These are phyloP conservation scores for Chrysomallon squamiferum DNA, from an alignment of 1,140 invertebrate genomes.

Conservation along the genomic window DNA sequence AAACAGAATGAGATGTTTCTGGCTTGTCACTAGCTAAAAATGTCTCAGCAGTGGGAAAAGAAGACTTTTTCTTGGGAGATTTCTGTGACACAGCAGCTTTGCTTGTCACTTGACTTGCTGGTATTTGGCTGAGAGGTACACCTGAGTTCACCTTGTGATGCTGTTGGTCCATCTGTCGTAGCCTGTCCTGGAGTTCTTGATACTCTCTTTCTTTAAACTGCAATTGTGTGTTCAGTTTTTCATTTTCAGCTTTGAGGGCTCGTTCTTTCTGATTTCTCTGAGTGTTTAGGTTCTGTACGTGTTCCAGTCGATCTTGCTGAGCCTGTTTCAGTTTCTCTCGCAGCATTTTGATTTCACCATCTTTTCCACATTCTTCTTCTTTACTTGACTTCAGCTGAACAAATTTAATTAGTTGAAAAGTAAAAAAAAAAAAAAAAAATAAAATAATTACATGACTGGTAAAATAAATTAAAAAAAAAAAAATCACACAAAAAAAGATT, in stretches of 20 bases:
- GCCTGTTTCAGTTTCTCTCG: conserved; percentile 26
- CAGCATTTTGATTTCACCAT: conserved; percentile 40
- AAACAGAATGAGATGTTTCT: too few species aligned
- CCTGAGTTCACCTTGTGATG: neutral
- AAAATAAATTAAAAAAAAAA: too few species aligned
- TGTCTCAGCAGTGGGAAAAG: neutral
- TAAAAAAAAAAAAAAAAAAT: neutral
- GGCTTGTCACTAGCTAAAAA: neutral
- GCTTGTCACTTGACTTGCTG: neutral
- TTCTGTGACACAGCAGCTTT: neutral
- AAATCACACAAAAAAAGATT: too few species aligned
- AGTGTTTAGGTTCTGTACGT: conserved; percentile 13
- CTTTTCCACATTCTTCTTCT: conserved; percentile 29
- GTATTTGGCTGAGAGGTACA: neutral
- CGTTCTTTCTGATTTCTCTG: conserved; percentile 29
- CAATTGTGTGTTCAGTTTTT: conserved; percentile 30
- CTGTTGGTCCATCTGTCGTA: conserved; percentile 20
- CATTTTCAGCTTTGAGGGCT: conserved; percentile 23
- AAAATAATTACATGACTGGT: neutral
- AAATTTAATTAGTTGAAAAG: conserved; percentile 18
- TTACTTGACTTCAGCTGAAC: too few species aligned
- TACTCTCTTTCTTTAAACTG: conserved; percentile 41
- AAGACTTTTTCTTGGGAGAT: neutral
- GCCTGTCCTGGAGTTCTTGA: conserved; percentile 24
- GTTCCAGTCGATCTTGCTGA: conserved; percentile 18